These are phyloP conservation scores for Empidonax alnorum DNA, from an alignment of 2,113 vertebrate genomes.

Conservation along the genomic window DNA sequence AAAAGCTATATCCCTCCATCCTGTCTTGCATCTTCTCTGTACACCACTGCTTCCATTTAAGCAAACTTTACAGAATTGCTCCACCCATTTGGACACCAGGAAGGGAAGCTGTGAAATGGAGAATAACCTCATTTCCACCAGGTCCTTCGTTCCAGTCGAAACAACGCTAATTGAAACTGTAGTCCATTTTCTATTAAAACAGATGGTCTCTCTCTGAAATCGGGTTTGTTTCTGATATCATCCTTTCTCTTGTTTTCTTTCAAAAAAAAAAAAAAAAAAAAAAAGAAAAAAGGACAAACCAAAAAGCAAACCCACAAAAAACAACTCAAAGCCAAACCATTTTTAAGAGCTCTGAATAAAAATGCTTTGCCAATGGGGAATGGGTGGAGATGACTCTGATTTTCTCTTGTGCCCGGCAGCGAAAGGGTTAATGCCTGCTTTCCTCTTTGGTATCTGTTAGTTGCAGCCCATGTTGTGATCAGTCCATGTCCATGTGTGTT, in stretches of 20 bases:
- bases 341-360: conserved; percentile 75
- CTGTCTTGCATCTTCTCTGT: conserved; percentile 2
- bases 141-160: background rate
- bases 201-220: conserved; percentile 46
- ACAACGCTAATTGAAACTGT: conserved; percentile 5
- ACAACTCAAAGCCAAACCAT: conserved; percentile 6
- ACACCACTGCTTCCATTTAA: conserved; percentile 20
- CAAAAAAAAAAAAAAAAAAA: background rate
- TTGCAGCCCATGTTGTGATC: conserved; percentile 71
- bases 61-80: conserved; percentile 49
- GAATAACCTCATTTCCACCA: conserved; percentile 40
- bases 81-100: conserved; percentile 9
- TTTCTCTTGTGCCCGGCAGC: conserved; percentile 68
- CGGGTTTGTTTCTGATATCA: conserved; percentile 42
- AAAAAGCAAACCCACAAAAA: background rate
- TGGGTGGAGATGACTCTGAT: conserved; percentile 54
- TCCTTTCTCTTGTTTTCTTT: conserved; percentile 1
- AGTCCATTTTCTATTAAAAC: conserved; percentile 28
- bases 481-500: conserved; percentile 73
- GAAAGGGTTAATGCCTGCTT: conserved; percentile 70
- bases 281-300: background rate
- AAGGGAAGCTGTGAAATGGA: conserved; percentile 35
- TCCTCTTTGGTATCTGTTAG: conserved; percentile 62
- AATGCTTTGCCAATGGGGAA: conserved; percentile 54
- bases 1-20: background rate